Conservation (phyloP, 2,888 invertebrate species). For the Torymus auratus region DNA sequence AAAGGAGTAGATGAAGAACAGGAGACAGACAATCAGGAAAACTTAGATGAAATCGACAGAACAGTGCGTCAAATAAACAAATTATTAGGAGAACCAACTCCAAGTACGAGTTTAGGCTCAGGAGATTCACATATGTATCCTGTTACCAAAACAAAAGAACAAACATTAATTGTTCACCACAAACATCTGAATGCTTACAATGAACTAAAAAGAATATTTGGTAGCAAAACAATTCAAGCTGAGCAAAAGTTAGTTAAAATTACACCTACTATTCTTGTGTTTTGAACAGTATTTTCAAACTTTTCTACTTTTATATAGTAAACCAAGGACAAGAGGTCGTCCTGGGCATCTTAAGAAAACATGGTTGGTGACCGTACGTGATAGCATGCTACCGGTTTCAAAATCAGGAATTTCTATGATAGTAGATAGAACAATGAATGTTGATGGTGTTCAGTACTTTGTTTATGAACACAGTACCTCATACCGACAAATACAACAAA, state of each 20-base stretch:
- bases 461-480: slow-evolving; percentile 85
- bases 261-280: not conserved
- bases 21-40: slow-evolving; percentile 59
- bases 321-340: slow-evolving; percentile 79
- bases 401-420: slow-evolving; percentile 87
- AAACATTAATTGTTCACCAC: slow-evolving; percentile 82
- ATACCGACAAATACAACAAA: slow-evolving; percentile 86
- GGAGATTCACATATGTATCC: slow-evolving; percentile 57
- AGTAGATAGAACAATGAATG: slow-evolving; percentile 76
- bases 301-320: slow-evolving; percentile 70
- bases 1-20: slow-evolving; percentile 26
- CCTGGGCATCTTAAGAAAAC: slow-evolving; percentile 81
- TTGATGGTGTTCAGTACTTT: slow-evolving; percentile 81
- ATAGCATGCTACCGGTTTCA: slow-evolving; percentile 84
- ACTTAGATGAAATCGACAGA: slow-evolving; percentile 83
- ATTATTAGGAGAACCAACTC: slow-evolving; percentile 80
- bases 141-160: slow-evolving; percentile 71
- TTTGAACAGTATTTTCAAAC: not conserved
- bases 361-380: slow-evolving; percentile 84
- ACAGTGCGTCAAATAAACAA: slow-evolving; percentile 83
- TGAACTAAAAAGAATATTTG: slow-evolving; percentile 89
- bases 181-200: slow-evolving; percentile 88
- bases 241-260: slow-evolving; percentile 77
- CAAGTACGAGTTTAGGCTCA: slow-evolving; percentile 66
- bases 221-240: slow-evolving; percentile 85